A percentile compares a stretch with the other conserved stretches of the same genome.
phyloP scores from a whole-genome alignment of 2,113 vertebrate genomes.

The Dasyornis broadbenti region DNA sequence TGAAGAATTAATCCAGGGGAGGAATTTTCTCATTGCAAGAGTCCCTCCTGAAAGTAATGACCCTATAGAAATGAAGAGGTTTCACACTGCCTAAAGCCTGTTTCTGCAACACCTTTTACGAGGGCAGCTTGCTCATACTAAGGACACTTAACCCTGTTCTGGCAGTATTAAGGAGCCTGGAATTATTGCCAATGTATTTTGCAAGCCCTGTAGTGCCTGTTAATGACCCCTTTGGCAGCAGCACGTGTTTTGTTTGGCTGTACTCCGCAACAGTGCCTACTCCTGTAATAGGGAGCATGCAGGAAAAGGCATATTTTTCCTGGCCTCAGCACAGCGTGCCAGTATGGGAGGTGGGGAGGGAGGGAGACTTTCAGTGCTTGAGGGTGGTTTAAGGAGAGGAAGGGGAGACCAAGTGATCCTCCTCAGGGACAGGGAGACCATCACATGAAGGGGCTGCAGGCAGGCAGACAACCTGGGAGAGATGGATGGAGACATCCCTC shows the following conservation, averaged over 20 bases:
- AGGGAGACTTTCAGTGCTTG: not conserved
- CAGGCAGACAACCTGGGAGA: not conserved
- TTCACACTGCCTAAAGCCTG: not conserved
- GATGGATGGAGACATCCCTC: not conserved
- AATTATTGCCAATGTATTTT: not conserved
- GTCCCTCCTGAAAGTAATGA: not conserved
- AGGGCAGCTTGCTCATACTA: not conserved
- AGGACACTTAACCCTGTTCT: not conserved
- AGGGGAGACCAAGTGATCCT: not conserved
- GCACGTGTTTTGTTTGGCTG: not conserved
- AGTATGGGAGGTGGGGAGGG: not conserved
- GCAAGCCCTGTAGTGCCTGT: not conserved
- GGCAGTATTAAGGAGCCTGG: not conserved
- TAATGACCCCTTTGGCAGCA: not conserved
- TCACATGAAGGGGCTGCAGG: not conserved
- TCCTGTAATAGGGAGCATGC: not conserved
- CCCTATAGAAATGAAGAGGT: not conserved
- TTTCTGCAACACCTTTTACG: not conserved
- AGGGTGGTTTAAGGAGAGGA: not conserved
- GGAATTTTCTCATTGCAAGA: not conserved
- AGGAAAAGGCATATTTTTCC: not conserved
- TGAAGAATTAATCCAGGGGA: not conserved
- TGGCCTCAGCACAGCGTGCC: not conserved
- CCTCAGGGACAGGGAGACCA: not conserved
- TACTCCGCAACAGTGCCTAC: not conserved